A percentile compares a stretch with the other conserved stretches of the same genome.
Conservation (phyloP, 2,888 invertebrate species). For the Sesamia inferens region DNA sequence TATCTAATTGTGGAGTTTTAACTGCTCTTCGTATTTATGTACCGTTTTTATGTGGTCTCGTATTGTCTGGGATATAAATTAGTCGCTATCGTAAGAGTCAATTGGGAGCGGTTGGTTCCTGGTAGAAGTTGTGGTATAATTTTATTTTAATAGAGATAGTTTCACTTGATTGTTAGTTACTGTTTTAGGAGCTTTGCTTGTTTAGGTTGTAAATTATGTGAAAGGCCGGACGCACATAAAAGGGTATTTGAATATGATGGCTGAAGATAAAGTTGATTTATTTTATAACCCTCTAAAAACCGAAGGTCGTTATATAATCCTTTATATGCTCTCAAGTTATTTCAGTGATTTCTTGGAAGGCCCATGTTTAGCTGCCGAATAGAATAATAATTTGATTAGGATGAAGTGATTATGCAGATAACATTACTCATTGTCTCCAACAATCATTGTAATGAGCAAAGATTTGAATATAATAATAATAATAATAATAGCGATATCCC, state of each 20-base stretch:
- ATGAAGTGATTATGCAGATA: slow-evolving; percentile 35
- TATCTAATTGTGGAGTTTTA: slow-evolving; percentile 63
- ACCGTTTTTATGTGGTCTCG: slow-evolving; percentile 53
- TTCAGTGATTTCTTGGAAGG: neutral
- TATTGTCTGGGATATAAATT: slow-evolving; percentile 58
- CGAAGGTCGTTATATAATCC: too few species aligned
- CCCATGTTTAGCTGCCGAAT: neutral
- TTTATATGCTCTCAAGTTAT: neutral
- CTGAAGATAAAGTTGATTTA: slow-evolving; percentile 5
- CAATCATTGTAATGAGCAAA: slow-evolving; percentile 13
- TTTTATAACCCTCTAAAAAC: neutral
- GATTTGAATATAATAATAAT: too few species aligned
- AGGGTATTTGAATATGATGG: neutral
- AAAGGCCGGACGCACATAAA: neutral
- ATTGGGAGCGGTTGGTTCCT: slow-evolving; percentile 35
- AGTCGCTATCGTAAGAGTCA: slow-evolving; percentile 47
- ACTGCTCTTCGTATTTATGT: slow-evolving; percentile 57
- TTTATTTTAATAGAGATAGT: slow-evolving; percentile 47
- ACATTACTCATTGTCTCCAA: slow-evolving; percentile 30
- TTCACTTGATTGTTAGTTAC: slow-evolving; percentile 29
- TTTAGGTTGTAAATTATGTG: slow-evolving; percentile 4
- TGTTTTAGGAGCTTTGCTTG: slow-evolving; percentile 15
- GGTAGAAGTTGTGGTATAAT: slow-evolving; percentile 31
- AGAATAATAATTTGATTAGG: slow-evolving; percentile 10
- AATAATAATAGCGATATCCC: too few species aligned